Conservation (phyloP, 2,113 vertebrate genomes). For the Clarias macrocephalus region DNA sequence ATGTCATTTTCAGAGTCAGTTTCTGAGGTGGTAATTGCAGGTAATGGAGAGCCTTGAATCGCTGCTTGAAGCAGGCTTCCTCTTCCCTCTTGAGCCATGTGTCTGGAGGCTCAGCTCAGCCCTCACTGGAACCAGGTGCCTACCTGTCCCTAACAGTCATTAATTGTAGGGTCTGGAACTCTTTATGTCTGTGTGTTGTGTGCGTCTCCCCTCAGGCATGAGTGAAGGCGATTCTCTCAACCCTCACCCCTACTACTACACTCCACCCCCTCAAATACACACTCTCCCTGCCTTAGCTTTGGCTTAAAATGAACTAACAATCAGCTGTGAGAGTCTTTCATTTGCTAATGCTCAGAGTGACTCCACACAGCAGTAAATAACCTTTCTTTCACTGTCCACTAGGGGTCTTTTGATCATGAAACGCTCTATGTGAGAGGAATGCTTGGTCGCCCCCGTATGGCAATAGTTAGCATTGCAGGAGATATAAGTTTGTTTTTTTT, state of each 20-base stretch:
- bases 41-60: constrained; percentile 24
- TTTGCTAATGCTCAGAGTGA: neutral
- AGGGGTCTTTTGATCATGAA: neutral
- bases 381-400: neutral
- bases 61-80: constrained; percentile 15
- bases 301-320: constrained; percentile 9
- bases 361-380: constrained; percentile 16
- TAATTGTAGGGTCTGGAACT: constrained; percentile 43
- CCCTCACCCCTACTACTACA: neutral
- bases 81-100: constrained; percentile 1
- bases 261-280: constrained; percentile 2
- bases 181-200: constrained; percentile 20
- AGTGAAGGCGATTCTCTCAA: neutral
- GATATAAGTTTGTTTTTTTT: no score
- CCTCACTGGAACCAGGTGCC: constrained; percentile 41
- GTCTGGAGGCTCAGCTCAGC: constrained; percentile 32
- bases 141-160: constrained; percentile 32
- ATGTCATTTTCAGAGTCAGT: constrained; percentile 9
- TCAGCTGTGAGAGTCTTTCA: constrained; percentile 15
- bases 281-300: constrained; percentile 14
- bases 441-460: constrained; percentile 32
- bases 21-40: constrained; percentile 31
- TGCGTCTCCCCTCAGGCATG: neutral
- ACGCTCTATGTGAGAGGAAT: neutral
- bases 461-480: neutral